Evolutionary conservation across 2,113 vertebrate genomes (phyloP).

Genomic region (Gallinago media): DNA sequence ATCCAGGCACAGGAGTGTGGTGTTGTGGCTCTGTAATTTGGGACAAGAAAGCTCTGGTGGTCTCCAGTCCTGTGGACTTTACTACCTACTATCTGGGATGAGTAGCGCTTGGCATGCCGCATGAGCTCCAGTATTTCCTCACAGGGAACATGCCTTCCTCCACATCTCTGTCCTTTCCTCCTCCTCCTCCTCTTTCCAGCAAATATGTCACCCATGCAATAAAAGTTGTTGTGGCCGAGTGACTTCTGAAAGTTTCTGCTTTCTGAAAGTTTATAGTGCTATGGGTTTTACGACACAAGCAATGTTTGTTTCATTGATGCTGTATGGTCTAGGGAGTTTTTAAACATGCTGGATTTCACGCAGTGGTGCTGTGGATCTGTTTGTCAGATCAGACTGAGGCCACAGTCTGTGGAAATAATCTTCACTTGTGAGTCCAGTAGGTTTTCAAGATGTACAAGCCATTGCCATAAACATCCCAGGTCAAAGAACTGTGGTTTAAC

Average conservation of each 20-base stretch:
- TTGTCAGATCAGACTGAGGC: not conserved
- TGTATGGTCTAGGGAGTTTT: not conserved
- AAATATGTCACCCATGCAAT: not conserved
- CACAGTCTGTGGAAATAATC: not conserved
- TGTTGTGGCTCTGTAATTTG: not conserved
- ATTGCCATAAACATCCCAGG: not conserved
- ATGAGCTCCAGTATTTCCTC: not conserved
- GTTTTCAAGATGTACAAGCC: not conserved
- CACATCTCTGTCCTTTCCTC: not conserved
- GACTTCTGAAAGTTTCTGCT: not conserved
- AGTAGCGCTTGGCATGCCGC: not conserved
- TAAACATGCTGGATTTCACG: not conserved
- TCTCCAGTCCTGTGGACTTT: not conserved
- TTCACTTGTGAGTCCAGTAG: not conserved
- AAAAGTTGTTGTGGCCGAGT: not conserved
- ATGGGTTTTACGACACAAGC: not conserved
- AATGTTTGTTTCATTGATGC: not conserved
- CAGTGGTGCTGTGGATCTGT: not conserved
- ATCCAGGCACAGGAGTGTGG: fast-evolving
- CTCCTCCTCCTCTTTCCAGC: not conserved
- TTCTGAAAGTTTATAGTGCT: not conserved
- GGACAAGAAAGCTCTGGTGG: not conserved
- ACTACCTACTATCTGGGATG: not conserved
- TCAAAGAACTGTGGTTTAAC: not conserved
- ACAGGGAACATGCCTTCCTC: not conserved